Percentiles rank a stretch among this genome's conserved stretches.
These are phyloP conservation scores for Gavia stellata DNA, from an alignment of 2,113 vertebrate species.

Conservation along the genomic window DNA sequence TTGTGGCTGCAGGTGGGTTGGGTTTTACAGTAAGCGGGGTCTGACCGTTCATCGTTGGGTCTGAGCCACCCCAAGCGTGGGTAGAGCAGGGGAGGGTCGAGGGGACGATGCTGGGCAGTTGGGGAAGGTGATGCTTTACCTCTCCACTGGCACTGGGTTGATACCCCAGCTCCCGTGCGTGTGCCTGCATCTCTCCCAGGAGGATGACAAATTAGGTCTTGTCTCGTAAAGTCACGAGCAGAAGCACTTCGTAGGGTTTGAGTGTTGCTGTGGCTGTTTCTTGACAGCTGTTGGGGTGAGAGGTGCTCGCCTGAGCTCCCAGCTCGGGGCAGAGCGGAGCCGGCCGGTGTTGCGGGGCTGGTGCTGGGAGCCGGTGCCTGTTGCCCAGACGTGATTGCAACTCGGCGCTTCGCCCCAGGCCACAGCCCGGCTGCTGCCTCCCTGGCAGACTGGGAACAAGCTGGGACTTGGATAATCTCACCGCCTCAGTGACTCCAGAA, in stretches of 20 bases:
- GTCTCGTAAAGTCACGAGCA: fast-evolving
- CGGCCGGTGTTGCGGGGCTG: neutral
- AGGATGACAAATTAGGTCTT: neutral
- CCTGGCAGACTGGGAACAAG: neutral
- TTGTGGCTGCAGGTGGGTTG: neutral
- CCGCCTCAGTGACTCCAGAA: neutral
- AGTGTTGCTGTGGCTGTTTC: neutral
- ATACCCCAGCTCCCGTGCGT: neutral
- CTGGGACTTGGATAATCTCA: neutral
- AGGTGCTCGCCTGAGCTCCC: neutral
- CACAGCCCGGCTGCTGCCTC: neutral
- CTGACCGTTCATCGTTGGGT: neutral
- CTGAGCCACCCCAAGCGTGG: neutral
- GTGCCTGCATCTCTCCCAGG: neutral
- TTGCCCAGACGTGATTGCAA: neutral
- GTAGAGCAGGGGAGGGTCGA: too few species aligned
- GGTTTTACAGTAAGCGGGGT: neutral
- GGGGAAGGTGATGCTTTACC: neutral
- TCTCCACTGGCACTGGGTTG: neutral
- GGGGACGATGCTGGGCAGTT: neutral
- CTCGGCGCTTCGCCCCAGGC: neutral
- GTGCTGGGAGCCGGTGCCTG: neutral
- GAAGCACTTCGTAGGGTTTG: neutral
- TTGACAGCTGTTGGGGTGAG: neutral
- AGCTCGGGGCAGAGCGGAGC: neutral